These are phyloP conservation scores for Enteromius thamalakanensis DNA, from an alignment of 2,797 vertebrate species.

Conservation along the genomic window DNA sequence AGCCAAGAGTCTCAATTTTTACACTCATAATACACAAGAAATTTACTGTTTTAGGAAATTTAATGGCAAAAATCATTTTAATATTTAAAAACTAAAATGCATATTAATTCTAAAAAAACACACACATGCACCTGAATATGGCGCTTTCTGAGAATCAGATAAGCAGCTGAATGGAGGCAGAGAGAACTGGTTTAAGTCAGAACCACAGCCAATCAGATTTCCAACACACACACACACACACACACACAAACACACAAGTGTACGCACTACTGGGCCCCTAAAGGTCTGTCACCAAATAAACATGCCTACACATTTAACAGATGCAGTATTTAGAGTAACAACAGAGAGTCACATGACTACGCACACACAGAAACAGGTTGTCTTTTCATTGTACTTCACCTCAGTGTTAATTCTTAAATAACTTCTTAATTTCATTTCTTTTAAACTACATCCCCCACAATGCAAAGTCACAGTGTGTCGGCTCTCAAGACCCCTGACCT, in stretches of 20 bases:
- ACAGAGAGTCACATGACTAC: constrained; percentile 50
- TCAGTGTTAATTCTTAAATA: constrained; percentile 21
- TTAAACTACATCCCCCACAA: constrained; percentile 52
- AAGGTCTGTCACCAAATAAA: constrained; percentile 59
- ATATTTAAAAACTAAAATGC: not conserved
- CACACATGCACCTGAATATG: constrained; percentile 23
- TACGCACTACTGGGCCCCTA: constrained; percentile 34
- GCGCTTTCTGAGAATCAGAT: constrained; percentile 49
- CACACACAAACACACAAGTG: constrained; percentile 1
- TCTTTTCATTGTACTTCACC: constrained; percentile 17
- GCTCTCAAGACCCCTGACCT: constrained; percentile 37
- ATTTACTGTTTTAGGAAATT: not conserved
- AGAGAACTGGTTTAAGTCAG: constrained; percentile 45
- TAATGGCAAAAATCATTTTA: not conserved
- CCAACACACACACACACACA: not conserved
- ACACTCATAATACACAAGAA: not conserved
- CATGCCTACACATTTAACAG: constrained; percentile 50
- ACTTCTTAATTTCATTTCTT: constrained; percentile 19
- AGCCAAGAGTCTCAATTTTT: not conserved
- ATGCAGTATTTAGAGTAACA: constrained; percentile 57
- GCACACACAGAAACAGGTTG: constrained; percentile 36
- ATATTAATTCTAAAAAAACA: constrained; percentile 8
- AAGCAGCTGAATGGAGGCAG: constrained; percentile 47
- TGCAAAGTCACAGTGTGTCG: constrained; percentile 44
- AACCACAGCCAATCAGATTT: constrained; percentile 39